Evolutionary conservation across 2,888 invertebrate species (phyloP), one percentile per base, ranked within the genome.

Genomic region (Drosophila siamana): DNA sequence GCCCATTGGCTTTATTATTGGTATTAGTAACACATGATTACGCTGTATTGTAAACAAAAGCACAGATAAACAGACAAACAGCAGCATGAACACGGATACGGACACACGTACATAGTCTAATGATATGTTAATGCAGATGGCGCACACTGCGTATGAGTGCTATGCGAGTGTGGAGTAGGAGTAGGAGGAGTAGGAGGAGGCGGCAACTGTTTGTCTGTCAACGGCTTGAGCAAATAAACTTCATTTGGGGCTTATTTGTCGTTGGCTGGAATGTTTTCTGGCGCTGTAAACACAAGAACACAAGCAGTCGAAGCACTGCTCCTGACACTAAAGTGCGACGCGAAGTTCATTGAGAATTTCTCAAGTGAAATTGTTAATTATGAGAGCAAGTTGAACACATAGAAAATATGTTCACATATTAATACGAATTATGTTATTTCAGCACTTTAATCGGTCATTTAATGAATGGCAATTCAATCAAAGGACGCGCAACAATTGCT

Each of bases 1-100:
- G 87, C 82, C 82, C 81, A 78, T 78, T 71, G 81, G 56, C 79
- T 60, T 74, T 83, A 87, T 87, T 83, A 87, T 87, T 87, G 87
- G 83, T 83, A 83, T 83, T 85, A 78, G 84, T 88, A 86, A 83
- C 85, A 88, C 85, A 86, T 86, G 88, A 86, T 86, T 86, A 88
- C 86, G 80, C 76, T 86, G 71, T 74, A 75, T 68, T 88, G 88
- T 86, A 86, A 88, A 86, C 85, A 86, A 88, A 84, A 72, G 74
- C 86, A 30, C 51, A 74, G 69, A 88, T 83, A 86, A 87, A 83
- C 87, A 73, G 70, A 63, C 54, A 57, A 61, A 66, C 67, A 63
- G 71, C 67, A 59, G 30, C 38, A 47, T 55, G 47, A 22, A 56
- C 22, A 52, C 69, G 54, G 38, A 55, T 41, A 40, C 52, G 19